Evolutionary conservation across 2,797 vertebrate genomes (phyloP).

Genomic region (Balearica regulorum): DNA sequence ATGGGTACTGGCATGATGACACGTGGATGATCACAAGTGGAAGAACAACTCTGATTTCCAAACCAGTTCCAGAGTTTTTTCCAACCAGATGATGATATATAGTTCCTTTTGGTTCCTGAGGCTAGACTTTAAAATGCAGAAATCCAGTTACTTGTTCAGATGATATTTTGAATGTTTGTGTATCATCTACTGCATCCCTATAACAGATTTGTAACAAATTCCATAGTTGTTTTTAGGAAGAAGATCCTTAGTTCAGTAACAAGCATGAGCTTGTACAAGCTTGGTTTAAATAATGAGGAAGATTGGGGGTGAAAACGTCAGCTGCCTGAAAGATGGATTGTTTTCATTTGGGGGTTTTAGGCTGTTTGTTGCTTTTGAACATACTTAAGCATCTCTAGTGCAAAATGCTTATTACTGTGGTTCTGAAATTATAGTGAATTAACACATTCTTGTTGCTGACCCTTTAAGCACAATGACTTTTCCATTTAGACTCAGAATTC

Average conservation of each 20-base stretch:
- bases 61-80: background rate
- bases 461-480: background rate
- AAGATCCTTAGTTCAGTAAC: background rate
- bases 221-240: background rate
- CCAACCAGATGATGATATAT: background rate
- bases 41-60: background rate
- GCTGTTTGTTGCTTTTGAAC: background rate
- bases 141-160: background rate
- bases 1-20: background rate
- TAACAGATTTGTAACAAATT: background rate
- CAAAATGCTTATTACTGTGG: background rate
- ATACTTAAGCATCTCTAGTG: background rate
- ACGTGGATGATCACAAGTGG: background rate
- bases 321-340: background rate
- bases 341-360: background rate
- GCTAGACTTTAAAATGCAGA: background rate
- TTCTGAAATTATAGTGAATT: background rate
- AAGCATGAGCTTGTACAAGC: background rate
- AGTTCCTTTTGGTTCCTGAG: background rate
- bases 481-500: background rate
- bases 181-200: background rate
- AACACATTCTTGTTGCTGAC: background rate
- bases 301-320: background rate
- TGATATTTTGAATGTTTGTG: background rate
- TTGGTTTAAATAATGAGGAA: background rate